Conservation (phyloP, 2,888 invertebrate genomes). For the Cylindroiulus punctatus region DNA sequence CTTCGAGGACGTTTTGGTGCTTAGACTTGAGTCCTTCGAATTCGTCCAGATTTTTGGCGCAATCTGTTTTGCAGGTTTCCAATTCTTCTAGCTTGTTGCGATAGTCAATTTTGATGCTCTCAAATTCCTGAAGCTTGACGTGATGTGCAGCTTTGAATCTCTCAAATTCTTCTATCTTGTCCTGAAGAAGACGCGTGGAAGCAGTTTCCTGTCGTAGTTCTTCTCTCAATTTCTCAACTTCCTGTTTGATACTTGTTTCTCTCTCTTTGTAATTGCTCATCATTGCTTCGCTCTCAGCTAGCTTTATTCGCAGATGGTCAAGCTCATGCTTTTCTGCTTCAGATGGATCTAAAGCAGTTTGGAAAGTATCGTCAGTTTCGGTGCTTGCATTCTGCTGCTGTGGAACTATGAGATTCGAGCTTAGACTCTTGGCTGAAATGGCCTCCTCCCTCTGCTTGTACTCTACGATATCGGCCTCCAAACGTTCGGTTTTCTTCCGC, state of each 20-base stretch:
- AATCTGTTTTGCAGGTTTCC: neutral
- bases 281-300: neutral
- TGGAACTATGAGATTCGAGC: neutral
- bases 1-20: neutral
- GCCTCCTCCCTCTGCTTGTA: slow-evolving; percentile 17
- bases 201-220: neutral
- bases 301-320: neutral
- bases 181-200: neutral
- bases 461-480: neutral
- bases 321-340: neutral
- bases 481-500: neutral
- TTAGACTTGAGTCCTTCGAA: neutral
- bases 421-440: neutral
- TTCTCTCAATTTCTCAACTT: neutral
- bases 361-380: neutral
- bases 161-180: neutral
- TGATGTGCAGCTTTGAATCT: neutral
- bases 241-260: neutral
- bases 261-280: neutral
- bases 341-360: neutral
- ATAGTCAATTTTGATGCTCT: neutral
- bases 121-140: neutral
- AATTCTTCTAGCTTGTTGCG: neutral
- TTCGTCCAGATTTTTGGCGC: neutral
- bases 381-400: neutral